phyloP scores from a whole-genome alignment of 2,888 invertebrate species.

The Ypsolopha scabrella region DNA sequence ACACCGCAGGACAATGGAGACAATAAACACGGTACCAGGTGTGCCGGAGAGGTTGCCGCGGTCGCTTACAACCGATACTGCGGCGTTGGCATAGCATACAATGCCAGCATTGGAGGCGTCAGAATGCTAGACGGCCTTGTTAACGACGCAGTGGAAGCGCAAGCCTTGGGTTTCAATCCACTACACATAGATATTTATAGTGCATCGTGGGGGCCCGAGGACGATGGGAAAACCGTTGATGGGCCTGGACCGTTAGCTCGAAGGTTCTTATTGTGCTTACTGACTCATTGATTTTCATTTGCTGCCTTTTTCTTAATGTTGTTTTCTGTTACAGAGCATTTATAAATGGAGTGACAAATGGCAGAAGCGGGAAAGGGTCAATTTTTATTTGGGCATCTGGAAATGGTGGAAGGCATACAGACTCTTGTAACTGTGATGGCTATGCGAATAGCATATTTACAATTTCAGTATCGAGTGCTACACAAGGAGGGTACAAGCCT shows the following conservation, averaged over 20 bases:
- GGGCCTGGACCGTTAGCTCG: slow-evolving; percentile 94
- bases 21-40: slow-evolving; percentile 98
- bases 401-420: slow-evolving; percentile 93
- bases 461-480: slow-evolving; percentile 96
- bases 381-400: slow-evolving; percentile 99
- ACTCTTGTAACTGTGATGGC: slow-evolving; percentile 99
- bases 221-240: slow-evolving; percentile 96
- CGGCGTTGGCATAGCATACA: slow-evolving; percentile 98
- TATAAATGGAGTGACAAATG: slow-evolving; percentile 93
- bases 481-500: slow-evolving; percentile 94
- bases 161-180: slow-evolving; percentile 91
- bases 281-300: slow-evolving; percentile 9
- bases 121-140: slow-evolving; percentile 98
- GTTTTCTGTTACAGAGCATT: slow-evolving; percentile 76
- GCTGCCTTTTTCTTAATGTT: slow-evolving; percentile 5
- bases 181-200: slow-evolving; percentile 97
- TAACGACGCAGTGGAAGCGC: slow-evolving; percentile 95
- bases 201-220: slow-evolving; percentile 97
- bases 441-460: slow-evolving; percentile 99
- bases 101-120: slow-evolving; percentile 95
- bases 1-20: slow-evolving; percentile 98
- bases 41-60: slow-evolving; percentile 98
- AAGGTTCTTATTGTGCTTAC: slow-evolving; percentile 29
- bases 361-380: slow-evolving; percentile 92
- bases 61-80: slow-evolving; percentile 96